Evolutionary conservation across 1,140 invertebrate genomes (phyloP), one percentile per base, ranked within the genome.

Genomic region (Anastrepha obliqua): DNA sequence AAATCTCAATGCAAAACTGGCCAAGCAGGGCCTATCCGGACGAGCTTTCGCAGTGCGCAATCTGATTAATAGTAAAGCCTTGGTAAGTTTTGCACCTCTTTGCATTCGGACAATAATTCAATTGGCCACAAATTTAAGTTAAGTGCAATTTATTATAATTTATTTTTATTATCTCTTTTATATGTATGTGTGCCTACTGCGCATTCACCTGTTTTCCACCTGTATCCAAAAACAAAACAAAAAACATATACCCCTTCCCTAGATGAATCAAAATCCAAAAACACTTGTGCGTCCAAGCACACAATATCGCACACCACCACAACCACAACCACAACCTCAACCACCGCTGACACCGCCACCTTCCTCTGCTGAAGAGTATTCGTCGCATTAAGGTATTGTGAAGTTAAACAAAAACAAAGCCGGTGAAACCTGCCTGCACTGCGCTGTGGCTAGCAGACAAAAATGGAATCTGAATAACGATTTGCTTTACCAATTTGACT

Each of bases 1-100:
- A 93, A 96, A 96, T 90, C 93, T 97, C 65, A 97, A 97, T 90
- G 96, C 96, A 11, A 97, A 96, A 89, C 93, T 97, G 88, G 95
- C 96, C 81, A 95, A 96, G 88, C 94, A 95, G 90, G 94, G 95
- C 90, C 93, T 94, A 74, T 95, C 94, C 87, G 94, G 87, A 91
- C 94, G 89, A 90, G 94, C 94, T 91, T 92, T 92, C 89, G 92
- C 94, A 88, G 94, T 96, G 86, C 90, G 96, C 89, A 95, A 96
- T 90, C 93, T 95, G 85, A 96, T 96, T 88, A 96, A 96, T 90
- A 95, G 95, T 87, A 95, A 95, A 91, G 95, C 95, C 88, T 95
- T 96, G 94, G 95, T 96, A 91, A 92, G 91, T 89, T 70, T 47
- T 85, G 17, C 62, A 87, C 74, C 1, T 55, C 6, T 55, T 55